Conservation (phyloP, 2,888 invertebrate species). For the Volucella zonaria region DNA sequence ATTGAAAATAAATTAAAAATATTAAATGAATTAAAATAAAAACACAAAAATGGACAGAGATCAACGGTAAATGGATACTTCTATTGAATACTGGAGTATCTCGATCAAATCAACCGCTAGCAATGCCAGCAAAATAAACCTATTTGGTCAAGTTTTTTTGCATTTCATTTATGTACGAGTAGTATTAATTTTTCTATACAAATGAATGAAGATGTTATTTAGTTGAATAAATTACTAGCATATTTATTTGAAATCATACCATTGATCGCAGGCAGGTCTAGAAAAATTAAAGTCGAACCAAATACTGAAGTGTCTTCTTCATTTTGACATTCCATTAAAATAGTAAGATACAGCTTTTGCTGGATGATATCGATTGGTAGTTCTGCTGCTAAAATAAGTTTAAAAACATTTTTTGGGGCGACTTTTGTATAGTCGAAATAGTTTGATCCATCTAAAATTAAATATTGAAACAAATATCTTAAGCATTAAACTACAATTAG, state of each 20-base stretch:
- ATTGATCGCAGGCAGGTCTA: conserved; percentile 67
- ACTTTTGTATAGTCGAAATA: conserved; percentile 55
- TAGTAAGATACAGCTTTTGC: conserved; percentile 38
- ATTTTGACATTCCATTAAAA: conserved; percentile 60
- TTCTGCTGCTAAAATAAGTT: conserved; percentile 38
- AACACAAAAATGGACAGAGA: too few species aligned
- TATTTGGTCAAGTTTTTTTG: too few species aligned
- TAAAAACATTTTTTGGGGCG: conserved; percentile 26
- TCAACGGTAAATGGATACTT: not conserved
- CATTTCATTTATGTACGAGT: too few species aligned
- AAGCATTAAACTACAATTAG: not conserved
- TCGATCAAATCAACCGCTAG: not conserved
- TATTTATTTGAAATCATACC: conserved; percentile 50
- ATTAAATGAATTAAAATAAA: too few species aligned
- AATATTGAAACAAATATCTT: not conserved
- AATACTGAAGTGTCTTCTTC: conserved; percentile 20
- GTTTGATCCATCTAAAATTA: conserved; percentile 56
- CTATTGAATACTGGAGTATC: not conserved
- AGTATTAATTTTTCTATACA: too few species aligned
- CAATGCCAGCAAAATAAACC: too few species aligned
- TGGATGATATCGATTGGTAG: conserved; percentile 39
- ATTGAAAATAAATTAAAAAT: too few species aligned
- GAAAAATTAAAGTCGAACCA: conserved; percentile 66
- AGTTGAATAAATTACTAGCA: not conserved
- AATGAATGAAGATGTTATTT: not conserved